Evolutionary conservation across 2,888 invertebrate species (phyloP).

Genomic region (Petrophora chlorosata): DNA sequence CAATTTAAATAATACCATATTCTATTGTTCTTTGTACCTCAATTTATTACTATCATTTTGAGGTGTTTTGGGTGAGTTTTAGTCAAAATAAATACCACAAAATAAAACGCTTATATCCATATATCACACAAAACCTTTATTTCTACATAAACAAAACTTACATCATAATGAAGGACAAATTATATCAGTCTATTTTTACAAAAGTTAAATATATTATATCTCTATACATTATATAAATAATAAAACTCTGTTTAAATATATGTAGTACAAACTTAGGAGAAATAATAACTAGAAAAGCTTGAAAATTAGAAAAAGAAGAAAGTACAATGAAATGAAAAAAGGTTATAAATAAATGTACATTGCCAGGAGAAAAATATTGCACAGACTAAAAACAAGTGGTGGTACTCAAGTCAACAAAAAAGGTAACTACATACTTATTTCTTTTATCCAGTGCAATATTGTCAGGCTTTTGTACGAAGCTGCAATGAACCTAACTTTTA

Average conservation of each 20-base stretch:
- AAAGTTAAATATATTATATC: constrained; percentile 49
- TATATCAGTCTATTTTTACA: constrained; percentile 55
- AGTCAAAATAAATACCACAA: too few species aligned
- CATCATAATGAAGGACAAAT: constrained; percentile 49
- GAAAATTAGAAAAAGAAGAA: constrained; percentile 15
- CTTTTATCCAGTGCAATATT: background rate
- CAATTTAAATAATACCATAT: too few species aligned
- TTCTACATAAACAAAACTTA: constrained; percentile 51
- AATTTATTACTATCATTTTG: too few species aligned
- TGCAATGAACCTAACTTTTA: background rate
- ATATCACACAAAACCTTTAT: constrained; percentile 55
- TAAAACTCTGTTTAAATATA: constrained; percentile 33
- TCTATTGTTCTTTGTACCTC: too few species aligned
- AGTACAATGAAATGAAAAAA: background rate
- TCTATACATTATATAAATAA: constrained; percentile 44
- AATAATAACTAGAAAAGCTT: constrained; percentile 28
- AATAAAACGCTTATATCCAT: constrained; percentile 11
- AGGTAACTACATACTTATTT: too few species aligned
- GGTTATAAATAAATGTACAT: background rate
- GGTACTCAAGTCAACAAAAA: background rate
- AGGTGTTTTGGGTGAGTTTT: too few species aligned
- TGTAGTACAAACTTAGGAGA: constrained; percentile 33
- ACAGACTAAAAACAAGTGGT: background rate
- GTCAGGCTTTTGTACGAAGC: background rate
- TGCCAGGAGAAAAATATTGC: background rate